Evolutionary conservation across 2,113 vertebrate genomes (phyloP).

Genomic region (Anthoscopus minutus): DNA sequence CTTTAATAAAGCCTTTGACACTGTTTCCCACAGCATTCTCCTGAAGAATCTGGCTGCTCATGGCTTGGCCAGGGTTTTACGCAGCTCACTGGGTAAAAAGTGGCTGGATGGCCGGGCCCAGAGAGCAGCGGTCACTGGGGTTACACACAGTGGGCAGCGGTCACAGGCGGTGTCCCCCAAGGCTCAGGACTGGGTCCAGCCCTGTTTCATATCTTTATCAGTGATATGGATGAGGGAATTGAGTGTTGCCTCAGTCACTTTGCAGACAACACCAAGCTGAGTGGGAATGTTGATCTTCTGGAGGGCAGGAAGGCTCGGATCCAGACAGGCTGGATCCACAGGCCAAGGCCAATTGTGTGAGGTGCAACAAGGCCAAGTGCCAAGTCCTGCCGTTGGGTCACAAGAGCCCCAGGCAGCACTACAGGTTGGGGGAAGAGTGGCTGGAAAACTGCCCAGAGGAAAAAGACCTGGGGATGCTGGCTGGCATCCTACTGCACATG

Average conservation of each 20-base stretch:
- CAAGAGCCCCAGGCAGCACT: neutral
- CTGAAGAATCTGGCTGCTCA: neutral
- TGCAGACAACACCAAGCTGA: neutral
- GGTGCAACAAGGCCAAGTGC: neutral
- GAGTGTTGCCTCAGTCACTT: neutral
- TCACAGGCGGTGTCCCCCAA: neutral
- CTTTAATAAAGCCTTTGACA: neutral
- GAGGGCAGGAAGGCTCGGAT: neutral
- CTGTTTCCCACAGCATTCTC: neutral
- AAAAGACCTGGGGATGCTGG: neutral
- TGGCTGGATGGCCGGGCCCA: rapidly evolving
- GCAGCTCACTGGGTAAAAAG: neutral
- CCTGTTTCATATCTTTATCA: neutral
- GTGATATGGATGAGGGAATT: rapidly evolving
- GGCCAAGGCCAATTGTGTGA: neutral
- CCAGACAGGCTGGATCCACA: neutral
- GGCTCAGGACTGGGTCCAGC: rapidly evolving
- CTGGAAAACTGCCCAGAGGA: neutral
- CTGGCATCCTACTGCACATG: neutral
- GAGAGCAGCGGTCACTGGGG: too few relatives aligned
- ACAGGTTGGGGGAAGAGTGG: neutral
- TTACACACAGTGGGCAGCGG: neutral
- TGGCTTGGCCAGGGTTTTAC: rapidly evolving
- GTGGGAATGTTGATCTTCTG: rapidly evolving
- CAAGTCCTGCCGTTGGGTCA: neutral